These are phyloP conservation scores for Pollenia angustigena DNA, from an alignment of 2,888 invertebrate species.

Conservation along the genomic window DNA sequence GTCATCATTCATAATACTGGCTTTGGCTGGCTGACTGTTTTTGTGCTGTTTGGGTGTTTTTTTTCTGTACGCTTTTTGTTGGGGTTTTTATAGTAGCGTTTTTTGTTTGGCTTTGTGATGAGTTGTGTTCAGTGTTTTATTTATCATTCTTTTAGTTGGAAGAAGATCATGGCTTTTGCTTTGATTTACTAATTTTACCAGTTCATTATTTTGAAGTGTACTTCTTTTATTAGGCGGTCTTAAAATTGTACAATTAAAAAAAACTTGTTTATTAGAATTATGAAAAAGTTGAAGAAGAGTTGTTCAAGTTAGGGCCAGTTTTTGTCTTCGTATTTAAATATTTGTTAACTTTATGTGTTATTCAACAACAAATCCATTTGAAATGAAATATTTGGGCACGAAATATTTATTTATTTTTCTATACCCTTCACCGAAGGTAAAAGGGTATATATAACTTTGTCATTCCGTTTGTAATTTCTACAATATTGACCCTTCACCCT, in stretches of 20 bases:
- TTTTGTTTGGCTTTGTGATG: constrained; percentile 34
- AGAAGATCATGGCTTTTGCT: constrained; percentile 59
- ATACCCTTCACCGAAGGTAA: no score
- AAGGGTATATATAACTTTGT: no score
- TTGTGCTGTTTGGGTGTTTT: constrained; percentile 16
- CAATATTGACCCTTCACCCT: no score
- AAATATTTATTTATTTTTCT: no score
- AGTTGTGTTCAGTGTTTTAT: constrained; percentile 30
- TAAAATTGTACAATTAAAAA: constrained; percentile 37
- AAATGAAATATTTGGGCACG: no score
- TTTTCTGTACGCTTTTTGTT: background rate
- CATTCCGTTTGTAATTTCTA: no score
- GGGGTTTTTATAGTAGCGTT: background rate
- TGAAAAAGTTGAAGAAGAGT: background rate
- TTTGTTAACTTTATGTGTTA: no score
- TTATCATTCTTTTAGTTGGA: constrained; percentile 17
- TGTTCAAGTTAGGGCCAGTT: constrained; percentile 4
- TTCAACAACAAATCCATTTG: no score
- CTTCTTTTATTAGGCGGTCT: constrained; percentile 35
- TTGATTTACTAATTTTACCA: constrained; percentile 51
- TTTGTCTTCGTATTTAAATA: no score
- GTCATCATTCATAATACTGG: constrained; percentile 69
- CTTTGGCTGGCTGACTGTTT: constrained; percentile 27
- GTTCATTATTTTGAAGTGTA: constrained; percentile 55
- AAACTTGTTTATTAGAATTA: constrained; percentile 31